Conservation (phyloP, 2,797 vertebrate genomes). For the Sternotherus odoratus region DNA sequence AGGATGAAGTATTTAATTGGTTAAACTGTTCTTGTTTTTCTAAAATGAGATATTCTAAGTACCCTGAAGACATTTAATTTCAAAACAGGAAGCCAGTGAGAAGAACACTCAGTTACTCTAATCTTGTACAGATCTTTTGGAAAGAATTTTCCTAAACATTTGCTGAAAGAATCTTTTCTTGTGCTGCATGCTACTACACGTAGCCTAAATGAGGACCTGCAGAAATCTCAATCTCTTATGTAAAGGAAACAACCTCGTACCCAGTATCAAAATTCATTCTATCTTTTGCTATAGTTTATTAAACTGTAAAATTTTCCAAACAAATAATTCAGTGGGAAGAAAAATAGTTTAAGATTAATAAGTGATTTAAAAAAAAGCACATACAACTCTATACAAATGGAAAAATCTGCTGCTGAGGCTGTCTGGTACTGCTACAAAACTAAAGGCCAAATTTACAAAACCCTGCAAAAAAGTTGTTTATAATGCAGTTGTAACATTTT, state of each 20-base stretch:
- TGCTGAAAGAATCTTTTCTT: conserved; percentile 79
- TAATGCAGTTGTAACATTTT: not conserved
- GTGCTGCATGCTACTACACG: conserved; percentile 61
- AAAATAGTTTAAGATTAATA: conserved; percentile 12
- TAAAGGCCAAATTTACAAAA: not conserved
- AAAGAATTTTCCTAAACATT: conserved; percentile 83
- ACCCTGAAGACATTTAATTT: conserved; percentile 86
- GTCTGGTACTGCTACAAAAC: not conserved
- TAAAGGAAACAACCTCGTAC: conserved; percentile 25
- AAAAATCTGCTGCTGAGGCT: not conserved
- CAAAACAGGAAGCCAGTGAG: conserved; percentile 91
- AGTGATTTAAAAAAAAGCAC: not conserved
- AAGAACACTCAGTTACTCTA: conserved; percentile 88
- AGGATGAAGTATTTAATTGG: conserved; percentile 69
- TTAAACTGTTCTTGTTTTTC: conserved; percentile 79
- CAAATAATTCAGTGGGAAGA: not conserved
- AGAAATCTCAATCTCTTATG: conserved; percentile 11
- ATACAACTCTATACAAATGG: not conserved
- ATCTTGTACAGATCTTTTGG: conserved; percentile 88
- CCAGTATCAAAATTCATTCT: not conserved
- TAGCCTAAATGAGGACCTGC: conserved; percentile 58
- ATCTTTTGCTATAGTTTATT: not conserved
- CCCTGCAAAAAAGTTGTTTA: not conserved
- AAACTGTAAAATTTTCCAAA: not conserved
- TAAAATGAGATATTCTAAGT: conserved; percentile 81